phyloP scores from a whole-genome alignment of 2,888 invertebrate genomes.

The Neria commutata region DNA sequence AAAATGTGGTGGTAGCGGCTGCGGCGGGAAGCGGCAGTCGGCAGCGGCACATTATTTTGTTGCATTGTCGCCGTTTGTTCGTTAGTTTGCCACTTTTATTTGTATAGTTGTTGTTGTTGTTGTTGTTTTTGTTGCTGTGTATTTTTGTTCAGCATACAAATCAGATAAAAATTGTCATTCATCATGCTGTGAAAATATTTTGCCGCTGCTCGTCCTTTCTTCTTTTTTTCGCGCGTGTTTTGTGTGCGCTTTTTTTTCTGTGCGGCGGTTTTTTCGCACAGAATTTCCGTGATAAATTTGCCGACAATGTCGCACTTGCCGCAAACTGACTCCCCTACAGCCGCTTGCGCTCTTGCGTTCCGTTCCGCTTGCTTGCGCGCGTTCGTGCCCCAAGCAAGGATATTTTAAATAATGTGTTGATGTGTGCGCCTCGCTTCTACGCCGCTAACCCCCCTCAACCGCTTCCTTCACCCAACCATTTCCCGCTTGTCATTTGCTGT shows the following conservation, averaged over 20 bases:
- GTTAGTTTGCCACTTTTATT: constrained; percentile 10
- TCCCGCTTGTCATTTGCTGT: background rate
- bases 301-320: background rate
- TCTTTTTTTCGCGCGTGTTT: constrained; percentile 3
- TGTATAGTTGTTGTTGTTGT: constrained; percentile 17
- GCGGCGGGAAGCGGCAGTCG: too few relatives aligned
- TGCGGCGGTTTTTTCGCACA: background rate
- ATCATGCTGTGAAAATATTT: constrained; percentile 39
- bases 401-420: constrained; percentile 1
- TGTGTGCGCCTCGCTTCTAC: too few relatives aligned
- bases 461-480: too few relatives aligned
- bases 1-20: too few relatives aligned
- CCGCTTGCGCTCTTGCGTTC: too few relatives aligned
- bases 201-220: background rate
- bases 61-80: constrained; percentile 20
- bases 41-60: constrained; percentile 17
- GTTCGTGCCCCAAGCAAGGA: background rate
- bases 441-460: too few relatives aligned
- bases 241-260: constrained; percentile 8
- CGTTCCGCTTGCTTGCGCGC: too few relatives aligned
- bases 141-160: constrained; percentile 30
- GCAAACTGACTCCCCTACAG: too few relatives aligned
- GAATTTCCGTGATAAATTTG: background rate
- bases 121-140: constrained; percentile 17
- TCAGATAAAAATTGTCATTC: constrained; percentile 48